phyloP scores from a whole-genome alignment of 2,888 invertebrate genomes.

The Deilephila porcellus region DNA sequence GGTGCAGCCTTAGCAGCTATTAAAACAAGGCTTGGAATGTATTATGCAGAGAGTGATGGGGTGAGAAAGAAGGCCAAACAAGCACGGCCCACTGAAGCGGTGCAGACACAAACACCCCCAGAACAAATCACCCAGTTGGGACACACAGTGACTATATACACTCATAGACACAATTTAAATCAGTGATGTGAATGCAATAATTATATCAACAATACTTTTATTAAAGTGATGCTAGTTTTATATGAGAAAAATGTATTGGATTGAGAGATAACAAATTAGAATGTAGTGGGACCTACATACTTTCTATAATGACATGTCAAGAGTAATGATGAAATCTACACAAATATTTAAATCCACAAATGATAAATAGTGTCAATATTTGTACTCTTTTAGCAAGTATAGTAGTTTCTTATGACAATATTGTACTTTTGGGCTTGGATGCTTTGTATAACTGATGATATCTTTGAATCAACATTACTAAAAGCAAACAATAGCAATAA shows the following conservation, averaged over 20 bases:
- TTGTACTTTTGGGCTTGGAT: no score
- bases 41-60: constrained; percentile 81
- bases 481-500: not conserved
- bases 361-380: not conserved
- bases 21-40: constrained; percentile 81
- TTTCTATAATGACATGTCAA: not conserved
- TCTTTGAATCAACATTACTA: no score
- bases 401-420: no score
- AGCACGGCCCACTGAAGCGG: constrained; percentile 62
- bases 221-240: constrained; percentile 9
- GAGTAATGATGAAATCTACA: not conserved
- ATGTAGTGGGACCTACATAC: not conserved
- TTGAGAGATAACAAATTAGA: not conserved
- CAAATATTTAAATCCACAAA: not conserved
- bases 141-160: constrained; percentile 76
- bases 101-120: constrained; percentile 64
- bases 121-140: constrained; percentile 67
- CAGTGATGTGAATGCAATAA: constrained; percentile 29
- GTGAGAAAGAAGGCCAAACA: constrained; percentile 79
- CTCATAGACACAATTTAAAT: constrained; percentile 41
- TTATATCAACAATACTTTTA: not conserved
- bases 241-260: not conserved
- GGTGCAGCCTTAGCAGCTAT: constrained; percentile 81
- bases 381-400: not conserved
- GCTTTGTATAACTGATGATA: no score